Evolutionary conservation across 2,797 vertebrate species (phyloP).

Genomic region (Serranus cabrilla): DNA sequence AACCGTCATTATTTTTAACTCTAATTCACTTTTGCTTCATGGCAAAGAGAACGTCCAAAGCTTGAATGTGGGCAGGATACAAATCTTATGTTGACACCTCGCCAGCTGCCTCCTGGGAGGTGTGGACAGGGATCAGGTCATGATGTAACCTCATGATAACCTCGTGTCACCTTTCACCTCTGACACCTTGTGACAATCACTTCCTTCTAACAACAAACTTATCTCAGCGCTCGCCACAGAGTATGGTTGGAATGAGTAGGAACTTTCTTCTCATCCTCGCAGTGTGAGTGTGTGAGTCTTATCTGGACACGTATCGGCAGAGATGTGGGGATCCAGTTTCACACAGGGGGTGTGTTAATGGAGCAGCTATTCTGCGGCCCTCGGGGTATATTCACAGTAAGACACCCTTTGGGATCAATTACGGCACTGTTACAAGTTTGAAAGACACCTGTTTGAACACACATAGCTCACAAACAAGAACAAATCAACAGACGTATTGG

Average conservation of each 20-base stretch:
- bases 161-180: constrained; percentile 70
- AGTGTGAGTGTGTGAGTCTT: constrained; percentile 34
- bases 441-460: constrained; percentile 65
- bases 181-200: constrained; percentile 68
- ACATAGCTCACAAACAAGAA: constrained; percentile 17
- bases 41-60: constrained; percentile 1
- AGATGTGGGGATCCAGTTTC: constrained; percentile 63
- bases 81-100: constrained; percentile 66
- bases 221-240: constrained; percentile 41
- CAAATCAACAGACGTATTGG: constrained; percentile 6
- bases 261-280: constrained; percentile 43
- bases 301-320: constrained; percentile 67
- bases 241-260: constrained; percentile 37
- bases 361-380: constrained; percentile 55
- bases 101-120: constrained; percentile 45
- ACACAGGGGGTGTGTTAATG: constrained; percentile 57
- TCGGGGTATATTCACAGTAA: constrained; percentile 48
- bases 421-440: constrained; percentile 28
- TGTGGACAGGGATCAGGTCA: constrained; percentile 64
- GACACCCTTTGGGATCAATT: constrained; percentile 60
- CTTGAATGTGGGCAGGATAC: constrained; percentile 15
- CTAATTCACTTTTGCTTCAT: constrained; percentile 47
- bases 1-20: constrained; percentile 31
- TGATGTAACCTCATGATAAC: constrained; percentile 74
- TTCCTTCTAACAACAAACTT: constrained; percentile 70